Base-by-base conservation (phyloP, 2,797 vertebrate genomes). In the Varecia variegata region DNA sequence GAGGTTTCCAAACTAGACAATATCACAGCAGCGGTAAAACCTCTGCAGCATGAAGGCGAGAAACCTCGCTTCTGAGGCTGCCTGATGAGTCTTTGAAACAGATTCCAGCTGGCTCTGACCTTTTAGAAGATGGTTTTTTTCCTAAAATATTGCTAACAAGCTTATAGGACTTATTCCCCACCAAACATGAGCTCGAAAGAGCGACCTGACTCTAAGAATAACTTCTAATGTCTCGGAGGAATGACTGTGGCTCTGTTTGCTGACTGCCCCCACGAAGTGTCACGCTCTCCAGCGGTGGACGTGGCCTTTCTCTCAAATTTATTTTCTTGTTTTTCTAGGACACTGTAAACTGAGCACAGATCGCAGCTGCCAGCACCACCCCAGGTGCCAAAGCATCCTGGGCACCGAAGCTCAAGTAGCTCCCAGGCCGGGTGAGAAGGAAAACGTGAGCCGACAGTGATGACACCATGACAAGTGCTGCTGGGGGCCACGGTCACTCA, bases 61-160 rank as follows among this genome's bases (percentile, higher is more conserved):
- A 76, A 79, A 45, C 2, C 52, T 25, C 21, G n/a, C 76, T 83
- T 93, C n/a, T 21, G 77, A 79, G 52, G 56, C 50, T 77, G n/a
- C 21, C 65, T 70, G 83, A 71, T 40, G 35, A 40, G 77, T 87
- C 83, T 97, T 3, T 30, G 82, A 89, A 76, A 76, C 20, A 54
- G 50, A 96, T 20, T 60, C 83, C 84, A 89, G 56, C 54, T 43
- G 58, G 40, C 45, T 84, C 35, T 90, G 76, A 77, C 62, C 43
- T 93, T 94, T 96, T 25, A 74, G 62, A 94, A 77, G 54, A 60
- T 20, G 3, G n/a, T 83, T 90, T 74, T 47, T 38, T 50, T 88
- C 4, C 50, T 58, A 76, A 54, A 54, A 76, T 58, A 52, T n/a
- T 56, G 11, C 68, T 86, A 88, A 88, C 68, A 70, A 82, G 73